Conservation (phyloP, 2,797 vertebrate species). For the Fundulus diaphanus region DNA sequence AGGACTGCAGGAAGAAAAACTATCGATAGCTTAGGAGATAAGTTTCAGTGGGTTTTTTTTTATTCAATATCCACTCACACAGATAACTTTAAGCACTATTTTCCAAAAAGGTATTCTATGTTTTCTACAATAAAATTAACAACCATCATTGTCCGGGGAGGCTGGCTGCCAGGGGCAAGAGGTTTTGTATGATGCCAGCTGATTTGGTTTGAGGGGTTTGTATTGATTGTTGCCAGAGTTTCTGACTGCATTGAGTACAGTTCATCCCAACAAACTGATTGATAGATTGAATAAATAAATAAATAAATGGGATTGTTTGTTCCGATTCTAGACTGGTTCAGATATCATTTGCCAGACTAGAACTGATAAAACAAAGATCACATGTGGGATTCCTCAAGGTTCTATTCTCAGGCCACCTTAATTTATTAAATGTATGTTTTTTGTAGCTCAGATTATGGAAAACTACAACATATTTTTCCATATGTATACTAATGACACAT, state of each 20-base stretch:
- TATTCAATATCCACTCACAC: neutral
- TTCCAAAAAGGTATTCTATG: neutral
- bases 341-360: neutral
- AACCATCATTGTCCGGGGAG: neutral
- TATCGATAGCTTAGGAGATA: constrained; percentile 46
- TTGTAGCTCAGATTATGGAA: neutral
- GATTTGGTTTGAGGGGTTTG: neutral
- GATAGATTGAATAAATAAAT: too few species aligned
- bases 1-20: constrained; percentile 36
- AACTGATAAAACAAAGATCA: neutral
- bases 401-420: neutral
- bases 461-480: neutral
- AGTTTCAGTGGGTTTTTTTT: constrained; percentile 27
- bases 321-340: neutral
- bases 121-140: neutral
- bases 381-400: neutral
- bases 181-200: neutral
- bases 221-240: neutral
- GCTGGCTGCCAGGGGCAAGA: neutral
- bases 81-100: neutral
- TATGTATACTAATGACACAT: neutral
- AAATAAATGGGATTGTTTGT: neutral
- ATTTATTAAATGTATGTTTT: neutral
- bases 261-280: too few species aligned
- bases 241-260: neutral